phyloP scores from a whole-genome alignment of 2,888 invertebrate species.

The Oscheius sp. region DNA sequence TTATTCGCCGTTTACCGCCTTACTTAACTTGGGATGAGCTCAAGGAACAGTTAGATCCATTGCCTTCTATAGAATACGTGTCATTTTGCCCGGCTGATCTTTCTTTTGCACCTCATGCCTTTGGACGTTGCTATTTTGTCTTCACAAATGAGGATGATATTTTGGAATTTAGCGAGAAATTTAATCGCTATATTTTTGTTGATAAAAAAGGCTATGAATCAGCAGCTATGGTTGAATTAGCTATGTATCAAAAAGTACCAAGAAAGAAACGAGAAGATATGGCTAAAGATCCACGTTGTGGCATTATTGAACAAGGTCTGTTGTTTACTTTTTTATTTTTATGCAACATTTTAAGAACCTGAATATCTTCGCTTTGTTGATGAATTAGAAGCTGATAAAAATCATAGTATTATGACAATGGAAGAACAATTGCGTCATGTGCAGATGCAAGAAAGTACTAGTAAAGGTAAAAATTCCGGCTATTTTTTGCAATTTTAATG shows the following conservation, averaged over 20 bases:
- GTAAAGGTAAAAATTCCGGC: neutral
- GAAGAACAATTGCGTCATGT: slow-evolving; percentile 36
- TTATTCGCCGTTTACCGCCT: slow-evolving; percentile 35
- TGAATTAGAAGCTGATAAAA: slow-evolving; percentile 16
- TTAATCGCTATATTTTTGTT: slow-evolving; percentile 37
- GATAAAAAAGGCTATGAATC: slow-evolving; percentile 38
- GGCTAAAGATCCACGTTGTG: slow-evolving; percentile 30
- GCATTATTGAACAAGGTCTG: slow-evolving; percentile 33
- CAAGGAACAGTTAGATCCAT: slow-evolving; percentile 30
- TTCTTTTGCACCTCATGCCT: slow-evolving; percentile 33
- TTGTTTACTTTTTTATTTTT: neutral
- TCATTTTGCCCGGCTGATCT: slow-evolving; percentile 37
- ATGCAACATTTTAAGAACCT: slow-evolving; percentile 9
- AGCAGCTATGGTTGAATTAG: slow-evolving; percentile 33
- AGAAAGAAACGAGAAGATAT: slow-evolving; percentile 21
- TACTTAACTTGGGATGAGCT: slow-evolving; percentile 35
- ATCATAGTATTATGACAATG: slow-evolving; percentile 13
- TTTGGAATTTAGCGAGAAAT: slow-evolving; percentile 29
- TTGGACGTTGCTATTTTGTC: slow-evolving; percentile 34
- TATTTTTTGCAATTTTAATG: neutral
- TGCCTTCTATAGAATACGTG: slow-evolving; percentile 24
- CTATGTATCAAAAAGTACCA: slow-evolving; percentile 29
- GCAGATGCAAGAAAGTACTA: slow-evolving; percentile 2
- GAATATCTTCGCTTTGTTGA: slow-evolving; percentile 32
- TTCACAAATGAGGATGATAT: slow-evolving; percentile 26